Conservation (phyloP, 2,888 invertebrate genomes). For the Polyommatus iphigenia region DNA sequence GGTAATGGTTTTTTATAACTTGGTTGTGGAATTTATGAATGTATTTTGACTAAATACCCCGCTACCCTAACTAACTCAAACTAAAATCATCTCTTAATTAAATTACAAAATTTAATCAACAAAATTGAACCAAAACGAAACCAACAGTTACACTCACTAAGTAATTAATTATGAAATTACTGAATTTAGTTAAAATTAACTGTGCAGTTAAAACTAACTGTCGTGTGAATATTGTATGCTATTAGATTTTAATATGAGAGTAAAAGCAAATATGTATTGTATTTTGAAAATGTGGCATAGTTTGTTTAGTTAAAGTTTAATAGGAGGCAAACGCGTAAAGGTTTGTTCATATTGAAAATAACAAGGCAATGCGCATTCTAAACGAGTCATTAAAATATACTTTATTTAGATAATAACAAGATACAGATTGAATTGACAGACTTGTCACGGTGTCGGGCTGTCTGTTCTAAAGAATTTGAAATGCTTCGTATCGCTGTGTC, state of each 20-base stretch:
- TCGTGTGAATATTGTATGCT: neutral
- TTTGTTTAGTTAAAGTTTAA: neutral
- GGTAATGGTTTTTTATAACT: too few relatives aligned
- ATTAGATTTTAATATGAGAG: neutral
- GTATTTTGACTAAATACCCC: neutral
- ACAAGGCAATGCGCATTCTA: too few relatives aligned
- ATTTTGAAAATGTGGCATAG: neutral
- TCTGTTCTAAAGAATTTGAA: too few relatives aligned
- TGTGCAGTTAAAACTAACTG: neutral
- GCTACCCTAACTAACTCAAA: neutral
- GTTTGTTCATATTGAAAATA: too few relatives aligned
- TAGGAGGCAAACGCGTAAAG: neutral
- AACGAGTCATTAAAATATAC: too few relatives aligned
- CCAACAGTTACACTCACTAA: neutral
- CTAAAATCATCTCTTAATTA: neutral
- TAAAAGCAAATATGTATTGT: neutral
- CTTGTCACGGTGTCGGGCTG: too few relatives aligned
- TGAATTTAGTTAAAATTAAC: conserved; percentile 7
- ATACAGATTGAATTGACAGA: too few relatives aligned
- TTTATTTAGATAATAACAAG: too few relatives aligned
- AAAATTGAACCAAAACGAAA: neutral
- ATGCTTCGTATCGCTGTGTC: too few relatives aligned
- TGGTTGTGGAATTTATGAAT: neutral
- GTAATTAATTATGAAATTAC: conserved; percentile 22
- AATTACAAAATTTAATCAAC: conserved; percentile 15